Evolutionary conservation across 2,113 vertebrate species (phyloP).

Genomic region (Noctilio leporinus): DNA sequence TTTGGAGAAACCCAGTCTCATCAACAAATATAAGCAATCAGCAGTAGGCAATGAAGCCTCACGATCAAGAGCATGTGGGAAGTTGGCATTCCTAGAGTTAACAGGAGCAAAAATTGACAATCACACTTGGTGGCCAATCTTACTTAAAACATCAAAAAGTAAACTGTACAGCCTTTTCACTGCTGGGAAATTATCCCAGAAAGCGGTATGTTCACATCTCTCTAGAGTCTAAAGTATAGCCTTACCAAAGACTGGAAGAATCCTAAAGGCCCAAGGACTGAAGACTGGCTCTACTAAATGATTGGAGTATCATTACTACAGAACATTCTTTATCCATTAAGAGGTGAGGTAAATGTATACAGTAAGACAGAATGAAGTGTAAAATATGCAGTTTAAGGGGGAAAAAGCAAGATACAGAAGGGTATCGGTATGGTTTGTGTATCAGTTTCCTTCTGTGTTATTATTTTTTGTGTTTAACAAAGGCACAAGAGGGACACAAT

Average conservation of each 20-base stretch:
- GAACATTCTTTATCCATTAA: background rate
- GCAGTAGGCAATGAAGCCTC: background rate
- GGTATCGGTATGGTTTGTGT: background rate
- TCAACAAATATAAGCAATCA: background rate
- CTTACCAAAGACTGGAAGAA: background rate
- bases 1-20: background rate
- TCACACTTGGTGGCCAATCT: background rate
- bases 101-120: background rate
- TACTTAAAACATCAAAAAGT: background rate
- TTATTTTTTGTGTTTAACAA: background rate
- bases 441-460: background rate
- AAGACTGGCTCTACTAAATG: background rate
- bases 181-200: background rate
- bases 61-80: background rate
- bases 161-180: background rate
- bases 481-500: background rate
- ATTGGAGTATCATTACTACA: background rate
- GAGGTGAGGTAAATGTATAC: background rate
- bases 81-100: background rate
- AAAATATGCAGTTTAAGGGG: background rate
- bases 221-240: background rate
- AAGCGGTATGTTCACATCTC: background rate
- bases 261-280: background rate
- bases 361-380: background rate
- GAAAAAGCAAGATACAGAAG: background rate